Base-by-base conservation (phyloP, 2,888 invertebrate species). In the Galerucella nymphaeae region DNA sequence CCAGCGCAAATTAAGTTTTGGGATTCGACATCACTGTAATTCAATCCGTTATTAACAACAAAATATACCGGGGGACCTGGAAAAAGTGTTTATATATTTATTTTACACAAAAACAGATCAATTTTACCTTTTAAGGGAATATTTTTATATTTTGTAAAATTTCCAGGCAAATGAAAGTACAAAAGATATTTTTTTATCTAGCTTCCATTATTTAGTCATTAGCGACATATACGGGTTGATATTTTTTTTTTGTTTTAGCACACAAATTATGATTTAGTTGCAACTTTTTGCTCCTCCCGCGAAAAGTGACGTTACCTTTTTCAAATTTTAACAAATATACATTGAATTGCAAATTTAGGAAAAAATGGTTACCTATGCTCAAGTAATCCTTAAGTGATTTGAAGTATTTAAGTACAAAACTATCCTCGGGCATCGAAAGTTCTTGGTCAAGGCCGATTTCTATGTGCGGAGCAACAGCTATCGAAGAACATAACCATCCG, bases 391-490 rank as follows among this genome's bases (percentile, higher is more conserved):
- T 94, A 77, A 99, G 87, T 79, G 91, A 92, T 86, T 93, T 88
- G 88, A 99, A 99, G 88, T 99, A 99, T 81, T 95, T 93, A 74
- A 96, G 88, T 69, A 99, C 96, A 88, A 96, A 99, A 79, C 98
- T 99, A 87, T 99, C 98, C 83, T 96, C 94, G 0, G 99, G 98
- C 96, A 99, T 98, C 0, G 98, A 96, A 1, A 99, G 89, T 83
- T 97, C 96, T 86, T 99, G 98, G 85, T 99, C 97, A 16, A 99
- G 88, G 0, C 99, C 99, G 75, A 99, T 92, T 75, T 96, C 94
- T 76, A 99, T 93, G 83, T 94, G 92, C 0, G 96, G 95, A 5
- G 96, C 91, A 14, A 97, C 93, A 0, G 96, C 93, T 45, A 97
- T 90, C n/a, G 96, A 96, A 0, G 93, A 90, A 83, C 97, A 96